Percentiles rank a stretch among this genome's conserved stretches.
phyloP scores from a whole-genome alignment of 92 coral and sea anemone genomes.

The Diadumene lineata region DNA sequence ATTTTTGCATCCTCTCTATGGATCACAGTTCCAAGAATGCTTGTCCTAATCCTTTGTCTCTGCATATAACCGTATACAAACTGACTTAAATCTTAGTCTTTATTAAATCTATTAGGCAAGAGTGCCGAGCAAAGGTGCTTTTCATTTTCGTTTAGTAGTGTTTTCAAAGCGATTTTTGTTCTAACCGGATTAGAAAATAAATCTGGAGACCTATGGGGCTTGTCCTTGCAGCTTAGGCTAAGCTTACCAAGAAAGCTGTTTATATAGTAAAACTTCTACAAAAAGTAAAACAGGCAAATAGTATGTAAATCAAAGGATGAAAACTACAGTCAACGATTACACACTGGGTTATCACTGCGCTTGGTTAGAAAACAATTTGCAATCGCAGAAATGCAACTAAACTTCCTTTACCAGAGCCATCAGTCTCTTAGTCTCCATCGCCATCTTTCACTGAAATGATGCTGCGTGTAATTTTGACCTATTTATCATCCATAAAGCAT shows the following conservation, averaged over 20 bases:
- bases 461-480: too few species aligned
- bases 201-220: constrained; percentile 38
- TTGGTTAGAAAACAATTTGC: too few species aligned
- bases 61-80: constrained; percentile 2
- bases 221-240: constrained; percentile 30
- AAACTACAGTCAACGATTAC: too few species aligned
- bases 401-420: too few species aligned
- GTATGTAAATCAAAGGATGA: not conserved
- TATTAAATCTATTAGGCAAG: constrained; percentile 23
- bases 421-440: too few species aligned
- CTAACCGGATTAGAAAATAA: constrained; percentile 50
- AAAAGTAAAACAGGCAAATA: not conserved
- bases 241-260: constrained; percentile 21
- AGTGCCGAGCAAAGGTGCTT: constrained; percentile 42
- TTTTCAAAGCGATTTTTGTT: constrained; percentile 37
- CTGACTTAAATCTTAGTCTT: constrained; percentile 14
- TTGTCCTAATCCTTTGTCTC: constrained; percentile 18
- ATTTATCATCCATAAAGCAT: too few species aligned
- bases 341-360: too few species aligned
- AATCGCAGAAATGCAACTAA: too few species aligned
- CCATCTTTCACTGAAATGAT: too few species aligned
- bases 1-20: not conserved
- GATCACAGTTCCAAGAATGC: constrained; percentile 1
- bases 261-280: constrained; percentile 8
- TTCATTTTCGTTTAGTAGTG: constrained; percentile 46